Base-by-base conservation (phyloP, 2,888 invertebrate species). In the Orchestes rusci region DNA sequence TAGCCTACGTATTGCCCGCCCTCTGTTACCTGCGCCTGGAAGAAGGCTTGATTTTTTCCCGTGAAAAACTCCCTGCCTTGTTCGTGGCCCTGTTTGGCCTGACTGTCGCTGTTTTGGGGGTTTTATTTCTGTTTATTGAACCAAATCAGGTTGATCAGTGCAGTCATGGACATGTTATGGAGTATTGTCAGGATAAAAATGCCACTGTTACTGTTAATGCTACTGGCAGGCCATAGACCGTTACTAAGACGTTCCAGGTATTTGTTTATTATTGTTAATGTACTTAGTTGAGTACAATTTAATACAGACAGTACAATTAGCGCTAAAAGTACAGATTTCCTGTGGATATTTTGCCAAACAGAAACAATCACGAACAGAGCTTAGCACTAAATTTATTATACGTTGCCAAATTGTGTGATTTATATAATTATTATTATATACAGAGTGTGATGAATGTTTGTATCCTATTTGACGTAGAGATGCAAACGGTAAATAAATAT, bases 1-100 rank as follows among this genome's bases (percentile, higher is more conserved):
- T 90, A 54, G 88, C 89, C 8, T 90, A 84, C 65, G 77, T 90
- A 51, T 71, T 90, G 38, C 90, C 90, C 3, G 84, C 86, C 0
- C 65, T 85, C 10, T 84, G 84, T 56, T 88, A 84, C 59, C 74
- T 89, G 51, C 80, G 80, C 63, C 73, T 89, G 55, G 82, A 82
- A 56, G 79, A 82, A 51, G 84, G 84, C 13, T 74, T 77, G 18
- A 58, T 84, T 2, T 68, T 84, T 16, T 79, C 80, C 20, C 66
- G 73, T 10, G 73, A 75, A 58, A 88, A 88, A 64, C 65, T 85
- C 15, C 82, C 84, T 1, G 84, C 85, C 0, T 66, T 86, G 18
- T 75, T 79, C 1, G 72, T 85, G 32, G 79, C 80, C 3, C 56
- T 78, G 1, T 85, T 87, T 56, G 88, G 88, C 2, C 64, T 74